phyloP scores from a whole-genome alignment of 2,797 vertebrate species.

The Kryptopterus vitreolus region DNA sequence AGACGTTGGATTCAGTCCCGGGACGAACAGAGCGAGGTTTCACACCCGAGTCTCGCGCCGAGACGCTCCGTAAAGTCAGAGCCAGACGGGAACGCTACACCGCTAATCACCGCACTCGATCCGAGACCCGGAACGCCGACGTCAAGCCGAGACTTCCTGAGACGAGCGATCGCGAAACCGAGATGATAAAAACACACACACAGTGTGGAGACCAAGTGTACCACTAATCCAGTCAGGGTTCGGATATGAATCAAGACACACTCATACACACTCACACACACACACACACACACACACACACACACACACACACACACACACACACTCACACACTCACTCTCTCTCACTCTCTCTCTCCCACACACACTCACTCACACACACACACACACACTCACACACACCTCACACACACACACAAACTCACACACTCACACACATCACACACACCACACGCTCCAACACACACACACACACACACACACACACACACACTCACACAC shows the following conservation, averaged over 20 bases:
- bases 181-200: slow-evolving; percentile 17
- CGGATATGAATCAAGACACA: slow-evolving; percentile 8
- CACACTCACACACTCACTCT: neutral
- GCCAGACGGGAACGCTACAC: slow-evolving; percentile 24
- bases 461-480: neutral
- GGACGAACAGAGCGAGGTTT: slow-evolving; percentile 22
- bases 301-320: too few relatives aligned
- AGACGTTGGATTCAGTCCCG: slow-evolving; percentile 39
- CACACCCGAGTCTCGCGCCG: slow-evolving; percentile 33
- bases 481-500: too few relatives aligned
- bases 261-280: neutral
- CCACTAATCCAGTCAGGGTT: slow-evolving; percentile 31
- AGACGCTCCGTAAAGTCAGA: slow-evolving; percentile 6
- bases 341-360: neutral
- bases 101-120: slow-evolving; percentile 23
- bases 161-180: slow-evolving; percentile 2
- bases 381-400: neutral
- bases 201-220: too few relatives aligned
- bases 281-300: neutral
- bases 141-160: neutral
- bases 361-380: neutral
- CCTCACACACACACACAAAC: neutral
- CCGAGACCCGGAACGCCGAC: slow-evolving; percentile 14
- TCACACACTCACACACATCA: neutral
- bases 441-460: neutral